Evolutionary conservation across 2,888 invertebrate species (phyloP), one percentile per base, ranked within the genome.

Genomic region (Tricholauxania praeusta): DNA sequence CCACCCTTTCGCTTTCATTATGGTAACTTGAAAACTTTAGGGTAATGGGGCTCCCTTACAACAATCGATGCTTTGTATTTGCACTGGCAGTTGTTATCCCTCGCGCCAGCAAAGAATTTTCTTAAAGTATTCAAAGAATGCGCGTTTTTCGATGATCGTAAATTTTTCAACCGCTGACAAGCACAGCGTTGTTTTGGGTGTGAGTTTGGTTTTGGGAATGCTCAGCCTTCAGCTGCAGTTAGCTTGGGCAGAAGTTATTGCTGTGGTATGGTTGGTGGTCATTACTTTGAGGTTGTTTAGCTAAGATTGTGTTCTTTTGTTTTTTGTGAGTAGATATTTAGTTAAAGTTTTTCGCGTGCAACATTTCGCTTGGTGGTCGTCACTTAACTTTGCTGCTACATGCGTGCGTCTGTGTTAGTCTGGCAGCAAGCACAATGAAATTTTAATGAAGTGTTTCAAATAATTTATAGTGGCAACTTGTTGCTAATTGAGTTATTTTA

Each of bases 151-250:
- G 51, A 32, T 53, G 51, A 60, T 70, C 62, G 52, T 52, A 52
- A 70, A 63, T 62, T 70, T 22, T 68, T 48, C 19, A n/a, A 47
- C 57, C 62, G 62, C 70, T 63, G 62, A 70, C 62, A 70, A 57
- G 70, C n/a, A 39, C 53, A 15, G 15, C 28, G 12, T 59, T 12
- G 39, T 15, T 28, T 10, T 39, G 39, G 39, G 39, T 39, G 39
- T 39, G 55, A 22, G 22, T 19, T 55, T 17, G 55, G 55, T 22
- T 55, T 22, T 17, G 12, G 19, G 17, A 17, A n/a, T 55, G 15
- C 2, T 19, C 53, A 28, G 4, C 28, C 28, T 28, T 22, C 55
- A 10, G 12, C 19, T 19, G 17, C 15, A 10, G 12, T 12, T 12
- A 55, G 17, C 10, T 22, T 12, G n/a, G n/a, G 15, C 17, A 17